A percentile compares a stretch with the other conserved stretches of the same genome.
phyloP scores from a whole-genome alignment of 2,797 vertebrate genomes.

The Hippopotamyrus pictus region DNA sequence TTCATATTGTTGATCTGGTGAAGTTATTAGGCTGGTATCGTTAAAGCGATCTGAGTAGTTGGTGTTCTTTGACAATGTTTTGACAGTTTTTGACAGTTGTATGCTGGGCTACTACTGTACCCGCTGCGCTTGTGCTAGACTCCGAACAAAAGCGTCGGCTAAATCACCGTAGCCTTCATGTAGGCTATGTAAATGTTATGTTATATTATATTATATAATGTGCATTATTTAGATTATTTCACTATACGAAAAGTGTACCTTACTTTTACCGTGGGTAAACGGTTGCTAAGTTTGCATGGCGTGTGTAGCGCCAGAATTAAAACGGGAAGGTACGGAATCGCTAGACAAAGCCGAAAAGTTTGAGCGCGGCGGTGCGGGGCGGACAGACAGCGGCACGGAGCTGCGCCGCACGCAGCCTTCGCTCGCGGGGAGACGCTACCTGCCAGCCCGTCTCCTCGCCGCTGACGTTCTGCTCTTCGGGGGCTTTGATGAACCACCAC shows the following conservation, averaged over 20 bases:
- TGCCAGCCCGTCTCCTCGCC: conserved; percentile 68
- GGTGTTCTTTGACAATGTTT: not conserved
- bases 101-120: not conserved
- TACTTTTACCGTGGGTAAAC: not conserved
- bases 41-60: not conserved
- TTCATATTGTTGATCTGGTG: too few species aligned
- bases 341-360: not conserved
- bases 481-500: conserved; percentile 87
- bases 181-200: too few species aligned
- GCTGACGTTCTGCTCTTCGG: conserved; percentile 68
- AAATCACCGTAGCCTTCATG: not conserved
- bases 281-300: not conserved
- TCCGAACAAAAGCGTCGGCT: not conserved
- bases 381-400: too few species aligned
- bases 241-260: not conserved
- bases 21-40: not conserved
- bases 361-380: not conserved
- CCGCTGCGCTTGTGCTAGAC: not conserved
- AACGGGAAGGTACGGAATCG: not conserved
- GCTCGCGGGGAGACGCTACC: conserved; percentile 39
- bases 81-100: not conserved
- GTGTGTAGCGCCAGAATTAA: too few species aligned
- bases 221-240: not conserved
- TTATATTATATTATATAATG: too few species aligned
- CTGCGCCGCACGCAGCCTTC: too few species aligned